Base-by-base conservation (phyloP, 2,113 vertebrate species). In the Melanotaenia duboulayi region DNA sequence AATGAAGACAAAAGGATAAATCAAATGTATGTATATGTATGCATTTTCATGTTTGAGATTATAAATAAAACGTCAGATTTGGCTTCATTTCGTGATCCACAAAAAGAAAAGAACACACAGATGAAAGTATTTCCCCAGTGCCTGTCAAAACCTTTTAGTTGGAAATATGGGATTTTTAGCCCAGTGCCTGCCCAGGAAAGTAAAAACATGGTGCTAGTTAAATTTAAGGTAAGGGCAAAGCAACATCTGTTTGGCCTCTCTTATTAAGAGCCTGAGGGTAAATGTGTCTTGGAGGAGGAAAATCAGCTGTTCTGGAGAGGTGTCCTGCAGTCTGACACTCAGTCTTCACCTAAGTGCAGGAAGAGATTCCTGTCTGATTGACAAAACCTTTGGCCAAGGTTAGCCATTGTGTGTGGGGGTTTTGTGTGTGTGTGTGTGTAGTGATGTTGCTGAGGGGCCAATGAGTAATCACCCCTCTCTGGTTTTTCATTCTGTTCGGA, bases 331-430 rank as follows among this genome's bases (percentile, higher is more conserved):
- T 71, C 73, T 79, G 76, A 85, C 71, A 80, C 74, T 68, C 83
- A 66, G 63, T 61, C 76, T 51, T 72, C 74, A 71, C 22, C 55
- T 57, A 51, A 74, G 76, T 69, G 87, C 51, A 70, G 71, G 65
- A 74, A 44, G 65, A 65, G 16, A 81, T 71, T 65, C 20, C 62
- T 58, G 67, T 25, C 76, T 71, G 69, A 84, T 76, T 81, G 84
- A 80, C 76, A 65, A 75, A 87, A 78, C 58, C 80, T 76, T 64
- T 60, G 44, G 54, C 74, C 81, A 86, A 86, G 88, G 87, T 90
- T 79, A 76, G 56, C 3, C 0, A 48, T 48, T 19, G 32, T 77
- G 51, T 22, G 28, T 63, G n/a, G 11, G 37, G 35, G 37, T 14
- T 13, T 19, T 24, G 32, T 35, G 28, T 35, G 28, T 28, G 44